Percentiles rank a stretch among this genome's conserved stretches.
Conservation (phyloP, 2,113 vertebrate species). For the Aix galericulata region DNA sequence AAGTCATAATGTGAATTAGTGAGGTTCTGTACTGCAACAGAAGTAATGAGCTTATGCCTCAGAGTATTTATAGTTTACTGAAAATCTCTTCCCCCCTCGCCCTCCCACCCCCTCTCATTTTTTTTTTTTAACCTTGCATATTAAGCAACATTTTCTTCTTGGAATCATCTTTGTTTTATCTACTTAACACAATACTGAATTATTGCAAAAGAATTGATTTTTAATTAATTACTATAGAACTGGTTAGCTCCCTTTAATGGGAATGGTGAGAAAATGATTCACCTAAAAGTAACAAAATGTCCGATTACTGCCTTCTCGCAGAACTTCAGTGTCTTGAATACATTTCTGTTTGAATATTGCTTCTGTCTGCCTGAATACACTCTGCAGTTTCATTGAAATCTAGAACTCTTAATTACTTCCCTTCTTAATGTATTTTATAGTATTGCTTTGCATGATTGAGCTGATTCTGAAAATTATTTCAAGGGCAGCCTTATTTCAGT, state of each 20-base stretch:
- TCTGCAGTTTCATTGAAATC: background rate
- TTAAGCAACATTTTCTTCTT: background rate
- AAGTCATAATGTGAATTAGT: conserved; percentile 17
- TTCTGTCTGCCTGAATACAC: background rate
- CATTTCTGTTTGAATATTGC: background rate
- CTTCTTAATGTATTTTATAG: background rate
- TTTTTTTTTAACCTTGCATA: background rate
- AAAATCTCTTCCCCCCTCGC: background rate
- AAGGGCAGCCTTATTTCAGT: background rate
- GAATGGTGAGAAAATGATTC: background rate
- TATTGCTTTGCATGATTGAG: background rate
- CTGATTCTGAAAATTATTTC: background rate
- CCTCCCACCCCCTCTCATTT: background rate
- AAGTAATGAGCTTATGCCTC: conserved; percentile 13
- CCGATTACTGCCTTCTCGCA: background rate
- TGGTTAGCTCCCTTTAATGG: background rate
- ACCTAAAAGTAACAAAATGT: background rate
- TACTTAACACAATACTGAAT: background rate
- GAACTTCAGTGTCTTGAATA: background rate
- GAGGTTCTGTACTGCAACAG: background rate
- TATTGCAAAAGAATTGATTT: background rate
- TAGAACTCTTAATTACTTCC: background rate
- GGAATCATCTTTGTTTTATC: background rate
- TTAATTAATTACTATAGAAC: background rate
- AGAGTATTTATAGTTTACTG: conserved; percentile 25